A percentile compares a stretch with the other conserved stretches of the same genome.
Conservation (phyloP, 2,113 vertebrate genomes). For the Labrus mixtus region DNA sequence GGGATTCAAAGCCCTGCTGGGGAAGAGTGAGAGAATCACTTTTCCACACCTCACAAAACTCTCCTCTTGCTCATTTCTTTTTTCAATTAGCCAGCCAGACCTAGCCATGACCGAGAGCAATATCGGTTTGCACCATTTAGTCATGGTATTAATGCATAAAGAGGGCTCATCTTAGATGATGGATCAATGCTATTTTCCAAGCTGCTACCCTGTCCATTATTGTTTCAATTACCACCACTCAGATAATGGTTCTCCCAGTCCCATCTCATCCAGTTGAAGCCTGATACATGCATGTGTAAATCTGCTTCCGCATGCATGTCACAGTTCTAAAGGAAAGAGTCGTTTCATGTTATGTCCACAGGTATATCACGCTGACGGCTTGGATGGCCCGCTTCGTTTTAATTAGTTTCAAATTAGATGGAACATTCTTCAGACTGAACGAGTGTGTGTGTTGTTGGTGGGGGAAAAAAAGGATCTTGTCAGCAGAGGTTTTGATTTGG, state of each 20-base stretch:
- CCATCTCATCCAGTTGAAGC: slow-evolving; percentile 45
- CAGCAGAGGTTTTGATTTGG: slow-evolving; percentile 35
- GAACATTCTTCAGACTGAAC: background rate
- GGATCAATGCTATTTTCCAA: slow-evolving; percentile 77
- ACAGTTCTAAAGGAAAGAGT: slow-evolving; percentile 24
- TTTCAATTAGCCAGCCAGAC: slow-evolving; percentile 68
- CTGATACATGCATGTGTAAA: slow-evolving; percentile 45
- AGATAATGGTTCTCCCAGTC: slow-evolving; percentile 65
- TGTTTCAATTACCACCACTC: slow-evolving; percentile 76
- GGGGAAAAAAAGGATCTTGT: slow-evolving; percentile 18
- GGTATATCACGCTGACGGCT: slow-evolving; percentile 19
- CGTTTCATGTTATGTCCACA: slow-evolving; percentile 35
- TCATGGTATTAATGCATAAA: slow-evolving; percentile 68
- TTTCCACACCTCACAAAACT: slow-evolving; percentile 43
- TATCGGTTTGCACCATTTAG: slow-evolving; percentile 70
- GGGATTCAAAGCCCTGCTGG: slow-evolving; percentile 30
- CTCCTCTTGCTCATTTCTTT: slow-evolving; percentile 60
- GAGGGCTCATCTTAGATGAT: slow-evolving; percentile 71
- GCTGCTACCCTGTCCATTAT: slow-evolving; percentile 74
- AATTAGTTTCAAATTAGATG: slow-evolving; percentile 50
- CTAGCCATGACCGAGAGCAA: slow-evolving; percentile 66
- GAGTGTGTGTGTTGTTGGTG: background rate
- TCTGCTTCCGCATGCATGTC: slow-evolving; percentile 39
- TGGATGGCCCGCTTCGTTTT: slow-evolving; percentile 8
- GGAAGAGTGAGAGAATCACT: slow-evolving; percentile 41